These are phyloP conservation scores for Lasiurus borealis DNA, from an alignment of 2,113 vertebrate species.

Conservation along the genomic window DNA sequence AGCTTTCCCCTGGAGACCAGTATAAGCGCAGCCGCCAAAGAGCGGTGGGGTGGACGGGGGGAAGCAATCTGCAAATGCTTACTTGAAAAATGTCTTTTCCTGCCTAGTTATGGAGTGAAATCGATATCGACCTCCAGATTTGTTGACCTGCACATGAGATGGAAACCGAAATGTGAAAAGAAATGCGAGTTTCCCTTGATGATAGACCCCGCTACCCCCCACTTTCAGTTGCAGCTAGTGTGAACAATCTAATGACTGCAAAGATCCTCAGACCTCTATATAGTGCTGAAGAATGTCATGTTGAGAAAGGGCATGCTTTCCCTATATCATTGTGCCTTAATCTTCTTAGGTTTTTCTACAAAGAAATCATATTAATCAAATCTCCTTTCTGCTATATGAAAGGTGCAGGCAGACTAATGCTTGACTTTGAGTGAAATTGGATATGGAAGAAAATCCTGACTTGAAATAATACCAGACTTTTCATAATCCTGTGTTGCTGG, in stretches of 20 bases:
- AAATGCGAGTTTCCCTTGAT: slow-evolving; percentile 78
- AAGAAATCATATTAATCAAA: slow-evolving; percentile 90
- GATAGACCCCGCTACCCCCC: slow-evolving; percentile 77
- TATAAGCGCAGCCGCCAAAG: slow-evolving; percentile 76
- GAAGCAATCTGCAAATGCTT: slow-evolving; percentile 83
- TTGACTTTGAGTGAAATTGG: slow-evolving; percentile 86
- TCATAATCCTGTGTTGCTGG: slow-evolving; percentile 83
- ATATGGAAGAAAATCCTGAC: slow-evolving; percentile 86
- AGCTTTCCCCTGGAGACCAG: slow-evolving; percentile 64
- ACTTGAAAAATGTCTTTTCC: slow-evolving; percentile 85
- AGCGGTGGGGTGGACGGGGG: neutral
- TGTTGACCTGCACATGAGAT: slow-evolving; percentile 84
- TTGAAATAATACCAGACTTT: slow-evolving; percentile 87
- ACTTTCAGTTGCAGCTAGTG: slow-evolving; percentile 79
- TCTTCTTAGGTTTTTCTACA: slow-evolving; percentile 89
- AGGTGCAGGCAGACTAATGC: slow-evolving; percentile 87
- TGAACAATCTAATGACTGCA: slow-evolving; percentile 83
- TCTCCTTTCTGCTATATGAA: slow-evolving; percentile 87
- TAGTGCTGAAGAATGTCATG: slow-evolving; percentile 81
- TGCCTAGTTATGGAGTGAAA: slow-evolving; percentile 82
- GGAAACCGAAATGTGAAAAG: slow-evolving; percentile 82
- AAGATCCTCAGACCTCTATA: slow-evolving; percentile 77
- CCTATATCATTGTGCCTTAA: slow-evolving; percentile 86
- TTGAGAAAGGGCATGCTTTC: slow-evolving; percentile 85
- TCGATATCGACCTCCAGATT: slow-evolving; percentile 84